Conservation (phyloP, 2,888 invertebrate genomes). For the Acrobasis repandana region DNA sequence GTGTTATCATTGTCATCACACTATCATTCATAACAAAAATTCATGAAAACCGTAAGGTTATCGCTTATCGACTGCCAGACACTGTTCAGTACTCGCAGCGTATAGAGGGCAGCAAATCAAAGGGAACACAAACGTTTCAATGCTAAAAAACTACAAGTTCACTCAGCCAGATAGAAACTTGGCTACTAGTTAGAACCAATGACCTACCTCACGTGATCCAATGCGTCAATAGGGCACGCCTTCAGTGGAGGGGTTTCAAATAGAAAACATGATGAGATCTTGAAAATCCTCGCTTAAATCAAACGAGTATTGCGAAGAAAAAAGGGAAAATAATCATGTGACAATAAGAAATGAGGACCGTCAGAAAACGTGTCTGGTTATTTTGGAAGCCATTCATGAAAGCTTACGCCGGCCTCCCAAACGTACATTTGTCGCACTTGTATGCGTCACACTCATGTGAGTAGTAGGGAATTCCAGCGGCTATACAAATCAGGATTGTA, state of each 20-base stretch:
- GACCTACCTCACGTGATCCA: conserved; percentile 59
- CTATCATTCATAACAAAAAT: neutral
- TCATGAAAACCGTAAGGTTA: neutral
- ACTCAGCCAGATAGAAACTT: conserved; percentile 33
- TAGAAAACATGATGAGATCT: neutral
- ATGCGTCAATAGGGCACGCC: conserved; percentile 39
- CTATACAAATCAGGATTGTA: neutral
- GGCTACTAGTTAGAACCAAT: conserved; percentile 47
- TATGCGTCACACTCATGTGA: neutral
- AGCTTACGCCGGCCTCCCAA: neutral
- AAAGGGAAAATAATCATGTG: no score
- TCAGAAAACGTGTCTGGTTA: neutral
- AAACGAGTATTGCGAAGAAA: no score
- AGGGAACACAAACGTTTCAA: neutral
- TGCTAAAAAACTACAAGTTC: neutral
- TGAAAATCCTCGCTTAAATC: neutral
- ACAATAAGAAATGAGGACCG: neutral
- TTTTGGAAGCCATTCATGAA: neutral
- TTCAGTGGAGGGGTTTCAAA: neutral
- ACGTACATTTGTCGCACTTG: neutral
- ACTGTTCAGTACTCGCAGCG: neutral
- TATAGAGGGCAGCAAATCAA: neutral
- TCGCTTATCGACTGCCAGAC: neutral
- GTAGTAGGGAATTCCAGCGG: neutral
- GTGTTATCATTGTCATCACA: neutral